Percentiles rank a stretch among this genome's conserved stretches.
These are phyloP conservation scores for Idaea straminata DNA, from an alignment of 2,888 invertebrate species.

Conservation along the genomic window DNA sequence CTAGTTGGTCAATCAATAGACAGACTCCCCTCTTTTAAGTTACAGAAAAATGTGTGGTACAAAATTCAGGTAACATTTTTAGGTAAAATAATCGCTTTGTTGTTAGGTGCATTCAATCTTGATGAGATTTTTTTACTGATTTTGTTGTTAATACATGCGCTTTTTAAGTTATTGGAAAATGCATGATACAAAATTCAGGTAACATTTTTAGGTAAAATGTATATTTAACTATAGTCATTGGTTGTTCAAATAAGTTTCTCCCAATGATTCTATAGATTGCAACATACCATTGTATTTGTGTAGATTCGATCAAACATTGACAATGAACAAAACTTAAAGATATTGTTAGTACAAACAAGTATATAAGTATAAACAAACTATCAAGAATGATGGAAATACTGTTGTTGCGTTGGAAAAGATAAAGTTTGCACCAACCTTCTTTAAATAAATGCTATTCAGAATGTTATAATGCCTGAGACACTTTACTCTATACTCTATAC, in stretches of 20 bases:
- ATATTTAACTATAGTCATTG: not conserved
- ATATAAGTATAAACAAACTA: not conserved
- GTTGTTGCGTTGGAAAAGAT: not conserved
- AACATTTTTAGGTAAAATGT: not conserved
- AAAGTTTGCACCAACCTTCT: not conserved
- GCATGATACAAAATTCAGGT: not conserved
- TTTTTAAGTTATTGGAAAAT: not conserved
- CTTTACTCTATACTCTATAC: too few relatives aligned
- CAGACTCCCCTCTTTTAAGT: too few relatives aligned
- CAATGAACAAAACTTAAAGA: not conserved
- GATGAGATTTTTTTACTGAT: not conserved
- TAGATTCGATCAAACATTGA: not conserved
- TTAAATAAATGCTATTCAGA: too few relatives aligned
- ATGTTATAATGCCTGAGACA: too few relatives aligned
- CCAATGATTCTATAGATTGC: not conserved
- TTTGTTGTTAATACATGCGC: not conserved
- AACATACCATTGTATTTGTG: not conserved
- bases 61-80: too few relatives aligned
- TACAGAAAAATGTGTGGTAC: too few relatives aligned
- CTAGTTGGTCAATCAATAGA: not conserved
- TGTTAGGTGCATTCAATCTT: too few relatives aligned
- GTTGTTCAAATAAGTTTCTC: not conserved
- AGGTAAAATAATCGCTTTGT: too few relatives aligned
- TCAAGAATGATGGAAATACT: not conserved
- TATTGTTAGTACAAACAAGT: not conserved